Evolutionary conservation across 2,888 invertebrate species (phyloP), one percentile per base, ranked within the genome.

Genomic region (Diaprepes abbreviatus): DNA sequence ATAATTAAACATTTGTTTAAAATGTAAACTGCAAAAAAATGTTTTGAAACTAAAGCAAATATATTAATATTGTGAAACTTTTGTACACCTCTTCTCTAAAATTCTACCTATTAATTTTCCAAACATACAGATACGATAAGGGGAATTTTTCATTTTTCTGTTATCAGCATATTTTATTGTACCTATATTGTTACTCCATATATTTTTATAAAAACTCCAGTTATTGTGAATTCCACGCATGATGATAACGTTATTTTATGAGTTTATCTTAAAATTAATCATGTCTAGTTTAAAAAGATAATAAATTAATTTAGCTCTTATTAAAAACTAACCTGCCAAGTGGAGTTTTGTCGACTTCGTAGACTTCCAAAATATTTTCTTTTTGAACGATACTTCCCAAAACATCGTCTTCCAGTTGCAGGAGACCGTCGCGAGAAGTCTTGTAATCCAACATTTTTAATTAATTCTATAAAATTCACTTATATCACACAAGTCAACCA

Each of bases 341-440:
- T 81, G 93, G 93, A 80, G 92, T 92, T 85, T 92, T 91, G 85
- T 93, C 93, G 79, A 93, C 92, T 84, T 92, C 90, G 85, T 93
- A 93, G 75, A 91, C 89, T 79, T 91, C 90, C 78, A 90, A 89
- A 85, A 93, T 92, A 78, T 92, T 89, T 82, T 91, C 90, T 82
- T 89, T 88, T 79, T 91, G 90, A 83, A 92, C 88, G 82, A 93
- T 86, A 83, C 87, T 88, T 79, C 89, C 87, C 79, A 92, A 86
- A 80, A 88, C 86, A 79, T 90, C 90, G 83, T 91, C 89, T 66
- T 89, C 88, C 80, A 92, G 86, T 85, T 90, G 90, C 84, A 93
- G 85, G 79, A 93, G 89, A 77, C 93, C 93, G 85, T 91, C 90
- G 81, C 89, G 89, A 73, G 87, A 88, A 78, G 87, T 88, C 79